phyloP scores from a whole-genome alignment of 2,797 vertebrate species.

The Tapirus indicus region DNA sequence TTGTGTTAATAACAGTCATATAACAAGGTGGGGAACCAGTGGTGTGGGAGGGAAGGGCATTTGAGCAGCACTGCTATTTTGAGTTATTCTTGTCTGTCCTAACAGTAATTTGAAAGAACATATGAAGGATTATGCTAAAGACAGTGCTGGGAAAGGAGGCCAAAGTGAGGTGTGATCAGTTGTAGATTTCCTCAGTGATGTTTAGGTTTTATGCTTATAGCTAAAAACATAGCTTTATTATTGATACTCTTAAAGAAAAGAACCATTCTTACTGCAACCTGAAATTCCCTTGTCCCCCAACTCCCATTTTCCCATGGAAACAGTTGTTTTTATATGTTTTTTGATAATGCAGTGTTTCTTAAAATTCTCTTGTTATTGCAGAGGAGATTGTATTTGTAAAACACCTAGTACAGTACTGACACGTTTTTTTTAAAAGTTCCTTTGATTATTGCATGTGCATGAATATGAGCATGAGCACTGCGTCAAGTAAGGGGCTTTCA shows the following conservation, averaged over 20 bases:
- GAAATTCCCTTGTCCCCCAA: neutral
- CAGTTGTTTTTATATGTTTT: neutral
- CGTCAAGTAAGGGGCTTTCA: neutral
- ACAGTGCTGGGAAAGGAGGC: neutral
- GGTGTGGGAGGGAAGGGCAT: neutral
- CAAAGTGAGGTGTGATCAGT: neutral
- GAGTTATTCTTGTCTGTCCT: neutral
- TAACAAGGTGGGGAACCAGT: neutral
- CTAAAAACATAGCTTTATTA: neutral
- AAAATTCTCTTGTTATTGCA: neutral
- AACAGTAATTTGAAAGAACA: neutral
- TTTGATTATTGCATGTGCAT: neutral
- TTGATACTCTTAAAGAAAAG: neutral
- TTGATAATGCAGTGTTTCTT: neutral
- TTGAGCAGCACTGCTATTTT: neutral
- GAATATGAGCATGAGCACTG: neutral
- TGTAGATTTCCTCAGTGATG: neutral
- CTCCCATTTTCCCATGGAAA: neutral
- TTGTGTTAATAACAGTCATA: neutral
- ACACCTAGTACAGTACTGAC: neutral
- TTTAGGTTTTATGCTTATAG: neutral
- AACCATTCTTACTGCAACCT: neutral
- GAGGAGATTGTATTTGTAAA: neutral
- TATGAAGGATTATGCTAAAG: neutral
- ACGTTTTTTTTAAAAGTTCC: neutral